Percentiles rank a stretch among this genome's conserved stretches.
These are phyloP conservation scores for Lysandra bellargus DNA, from an alignment of 2,888 invertebrate species.

Conservation along the genomic window DNA sequence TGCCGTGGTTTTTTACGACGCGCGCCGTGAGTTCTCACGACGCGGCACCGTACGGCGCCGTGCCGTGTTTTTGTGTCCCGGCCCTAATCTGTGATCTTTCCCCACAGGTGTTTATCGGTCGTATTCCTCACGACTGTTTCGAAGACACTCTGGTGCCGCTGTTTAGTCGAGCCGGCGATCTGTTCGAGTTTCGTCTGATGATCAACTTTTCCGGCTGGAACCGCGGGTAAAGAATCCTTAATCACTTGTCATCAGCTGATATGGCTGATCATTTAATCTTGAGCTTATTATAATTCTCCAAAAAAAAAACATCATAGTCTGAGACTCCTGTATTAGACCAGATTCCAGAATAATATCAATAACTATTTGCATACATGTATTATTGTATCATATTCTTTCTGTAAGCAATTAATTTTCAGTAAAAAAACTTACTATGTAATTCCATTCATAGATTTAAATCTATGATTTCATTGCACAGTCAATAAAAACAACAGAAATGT, in stretches of 20 bases:
- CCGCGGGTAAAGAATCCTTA: slow-evolving; percentile 79
- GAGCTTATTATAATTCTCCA: not conserved
- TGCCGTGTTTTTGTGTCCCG: too few species aligned
- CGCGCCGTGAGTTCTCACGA: too few species aligned
- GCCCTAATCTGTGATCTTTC: not conserved
- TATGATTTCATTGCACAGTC: too few species aligned
- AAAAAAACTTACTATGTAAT: too few species aligned
- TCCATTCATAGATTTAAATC: too few species aligned
- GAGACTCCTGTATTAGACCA: too few species aligned
- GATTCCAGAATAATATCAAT: too few species aligned
- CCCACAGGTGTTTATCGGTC: slow-evolving; percentile 80
- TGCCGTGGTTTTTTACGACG: too few species aligned
- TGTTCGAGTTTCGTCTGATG: slow-evolving; percentile 88
- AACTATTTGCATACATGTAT: too few species aligned
- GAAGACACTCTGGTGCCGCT: slow-evolving; percentile 84
- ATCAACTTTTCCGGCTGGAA: slow-evolving; percentile 87
- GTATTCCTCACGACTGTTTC: slow-evolving; percentile 84
- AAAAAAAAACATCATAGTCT: not conserved
- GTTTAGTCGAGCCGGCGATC: slow-evolving; percentile 78
- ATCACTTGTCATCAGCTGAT: not conserved
- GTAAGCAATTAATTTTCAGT: too few species aligned
- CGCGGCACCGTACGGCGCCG: too few species aligned
- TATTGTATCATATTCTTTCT: too few species aligned
- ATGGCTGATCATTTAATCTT: not conserved
- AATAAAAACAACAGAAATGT: not conserved